Evolutionary conservation across 2,113 vertebrate species (phyloP), one percentile per base, ranked within the genome.

Genomic region (Corynorhinus townsendii): DNA sequence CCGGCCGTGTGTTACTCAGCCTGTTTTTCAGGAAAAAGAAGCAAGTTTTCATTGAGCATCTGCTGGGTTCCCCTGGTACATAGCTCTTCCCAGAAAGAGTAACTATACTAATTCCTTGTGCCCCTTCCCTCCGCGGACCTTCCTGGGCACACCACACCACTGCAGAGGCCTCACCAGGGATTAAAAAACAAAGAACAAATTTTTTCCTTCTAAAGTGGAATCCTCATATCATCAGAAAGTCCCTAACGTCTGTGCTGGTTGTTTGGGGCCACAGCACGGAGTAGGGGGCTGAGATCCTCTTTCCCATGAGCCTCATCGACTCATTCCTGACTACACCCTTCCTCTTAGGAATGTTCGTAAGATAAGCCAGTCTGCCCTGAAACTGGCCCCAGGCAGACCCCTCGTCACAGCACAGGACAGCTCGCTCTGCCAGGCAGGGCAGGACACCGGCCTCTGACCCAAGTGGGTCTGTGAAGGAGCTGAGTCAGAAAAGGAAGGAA

Each of bases 11-110:
- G 71, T 89, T 85, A 68, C 86, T 86, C 71, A 83, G 91, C 80
- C 86, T 95, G 94, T 30, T 77, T 96, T 95, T 73, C 83, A 90
- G 96, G 94, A 96, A 93, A 77, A 86, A 14, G 1, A 45, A 93
- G 94, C 56, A 56, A 75, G 69, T 66, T 89, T 68, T 90, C 64
- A n/a, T 22, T 64, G 76, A 79, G 66, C 79, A 83, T 86, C 59
- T 94, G 77, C 72, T 96, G 30, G 91, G 3, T 79, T 89, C 62
- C 56, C 71, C 33, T 24, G 54, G 59, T 40, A 40, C 8, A 28
- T 9, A 73, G 24, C 28, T 85, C 81, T 89, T 72, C 16, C 45
- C 38, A 68, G 38, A 20, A 43, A 52, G 81, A 94, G 72, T 89
- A 80, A 92, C 47, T 45, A 19, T 10, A 75, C 5, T 73, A 80